Conservation (phyloP, 2,888 invertebrate genomes). For the Polietes domitor region DNA sequence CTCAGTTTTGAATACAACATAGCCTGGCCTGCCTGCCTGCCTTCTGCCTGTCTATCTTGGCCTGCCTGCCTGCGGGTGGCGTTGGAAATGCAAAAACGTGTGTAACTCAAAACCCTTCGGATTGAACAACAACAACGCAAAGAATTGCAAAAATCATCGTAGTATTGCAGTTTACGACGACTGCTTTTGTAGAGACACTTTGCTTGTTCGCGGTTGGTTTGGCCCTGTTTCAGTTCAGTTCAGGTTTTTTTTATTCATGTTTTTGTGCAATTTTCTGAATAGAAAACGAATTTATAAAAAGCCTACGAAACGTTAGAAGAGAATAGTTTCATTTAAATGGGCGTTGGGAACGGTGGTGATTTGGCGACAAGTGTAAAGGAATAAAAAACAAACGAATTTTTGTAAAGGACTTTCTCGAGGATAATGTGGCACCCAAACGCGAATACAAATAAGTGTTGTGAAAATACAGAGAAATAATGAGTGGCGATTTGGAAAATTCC, state of each 20-base stretch:
- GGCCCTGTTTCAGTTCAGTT: conserved; percentile 51
- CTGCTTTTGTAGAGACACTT: conserved; percentile 45
- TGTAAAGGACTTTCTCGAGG: conserved; percentile 26
- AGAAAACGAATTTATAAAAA: conserved; percentile 63
- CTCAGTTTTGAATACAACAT: conserved; percentile 46
- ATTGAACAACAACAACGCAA: conserved; percentile 38
- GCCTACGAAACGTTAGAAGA: conserved; percentile 61
- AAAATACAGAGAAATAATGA: background rate
- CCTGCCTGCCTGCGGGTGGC: background rate
- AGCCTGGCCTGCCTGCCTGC: background rate
- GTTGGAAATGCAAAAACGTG: background rate
- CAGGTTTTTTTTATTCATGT: conserved; percentile 14
- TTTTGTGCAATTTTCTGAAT: conserved; percentile 42
- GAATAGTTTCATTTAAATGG: conserved; percentile 63
- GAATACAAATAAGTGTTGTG: background rate
- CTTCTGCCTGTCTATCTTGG: background rate
- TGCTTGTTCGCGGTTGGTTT: conserved; percentile 67
- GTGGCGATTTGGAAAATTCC: background rate
- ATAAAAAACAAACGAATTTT: background rate
- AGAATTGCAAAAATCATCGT: conserved; percentile 39
- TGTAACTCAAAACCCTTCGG: conserved; percentile 75
- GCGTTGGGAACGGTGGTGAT: conserved; percentile 64
- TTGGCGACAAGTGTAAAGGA: conserved; percentile 27
- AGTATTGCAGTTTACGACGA: background rate
- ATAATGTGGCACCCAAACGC: background rate